Conservation (phyloP, 2,888 invertebrate species). For the Mythimna loreyi region DNA sequence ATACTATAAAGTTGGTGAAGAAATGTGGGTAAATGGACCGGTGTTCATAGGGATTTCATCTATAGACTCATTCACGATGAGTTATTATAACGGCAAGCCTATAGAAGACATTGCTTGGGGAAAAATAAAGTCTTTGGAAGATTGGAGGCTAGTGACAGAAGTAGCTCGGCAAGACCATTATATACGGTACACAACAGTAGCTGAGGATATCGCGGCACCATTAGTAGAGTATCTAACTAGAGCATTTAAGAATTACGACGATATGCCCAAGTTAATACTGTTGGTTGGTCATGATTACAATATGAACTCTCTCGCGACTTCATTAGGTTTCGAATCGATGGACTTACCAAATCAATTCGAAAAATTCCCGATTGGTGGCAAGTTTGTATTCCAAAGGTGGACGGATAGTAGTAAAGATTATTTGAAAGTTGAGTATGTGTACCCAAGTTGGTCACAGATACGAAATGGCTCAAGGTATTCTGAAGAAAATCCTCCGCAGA, state of each 20-base stretch:
- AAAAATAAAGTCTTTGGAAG: slow-evolving; percentile 30
- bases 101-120: slow-evolving; percentile 58
- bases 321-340: slow-evolving; percentile 37
- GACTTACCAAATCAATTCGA: slow-evolving; percentile 57
- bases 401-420: slow-evolving; percentile 47
- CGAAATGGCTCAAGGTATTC: slow-evolving; percentile 39
- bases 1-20: slow-evolving; percentile 18
- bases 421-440: slow-evolving; percentile 59
- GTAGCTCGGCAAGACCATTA: slow-evolving; percentile 42
- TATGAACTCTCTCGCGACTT: slow-evolving; percentile 31
- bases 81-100: slow-evolving; percentile 43
- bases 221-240: slow-evolving; percentile 39
- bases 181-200: slow-evolving; percentile 44
- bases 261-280: slow-evolving; percentile 47
- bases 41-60: slow-evolving; percentile 22
- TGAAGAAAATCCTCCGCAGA: slow-evolving; percentile 40
- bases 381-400: slow-evolving; percentile 61
- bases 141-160: slow-evolving; percentile 50
- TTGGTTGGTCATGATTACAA: slow-evolving; percentile 59
- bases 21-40: slow-evolving; percentile 32
- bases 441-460: slow-evolving; percentile 49
- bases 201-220: slow-evolving; percentile 44
- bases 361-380: slow-evolving; percentile 54
- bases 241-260: slow-evolving; percentile 43
- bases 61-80: slow-evolving; percentile 50